phyloP scores from a whole-genome alignment of 2,888 invertebrate genomes.

The Amblyteles armatorius region DNA sequence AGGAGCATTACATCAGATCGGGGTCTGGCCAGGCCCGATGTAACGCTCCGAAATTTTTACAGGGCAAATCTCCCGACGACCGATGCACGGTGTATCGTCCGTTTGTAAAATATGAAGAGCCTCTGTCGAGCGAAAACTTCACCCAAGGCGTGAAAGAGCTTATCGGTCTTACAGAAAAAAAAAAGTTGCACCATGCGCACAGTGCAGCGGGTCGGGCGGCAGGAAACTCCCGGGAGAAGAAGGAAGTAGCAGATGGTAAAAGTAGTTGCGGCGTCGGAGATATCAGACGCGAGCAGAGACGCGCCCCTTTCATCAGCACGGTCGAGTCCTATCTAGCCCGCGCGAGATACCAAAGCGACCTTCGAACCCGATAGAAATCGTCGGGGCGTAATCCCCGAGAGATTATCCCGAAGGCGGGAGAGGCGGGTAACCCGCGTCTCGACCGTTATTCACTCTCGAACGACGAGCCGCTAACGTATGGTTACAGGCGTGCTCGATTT shows the following conservation, averaged over 20 bases:
- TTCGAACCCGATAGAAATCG: constrained; percentile 58
- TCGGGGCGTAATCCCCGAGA: constrained; percentile 57
- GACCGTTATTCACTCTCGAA: constrained; percentile 23
- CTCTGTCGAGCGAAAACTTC: constrained; percentile 22
- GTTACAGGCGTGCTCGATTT: constrained; percentile 4
- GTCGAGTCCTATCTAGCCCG: constrained; percentile 1
- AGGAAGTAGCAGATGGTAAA: constrained; percentile 8
- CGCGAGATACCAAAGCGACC: constrained; percentile 39
- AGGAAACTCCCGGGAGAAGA: not conserved
- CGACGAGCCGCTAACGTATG: constrained; percentile 12
- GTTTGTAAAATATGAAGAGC: not conserved
- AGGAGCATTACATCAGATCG: not conserved
- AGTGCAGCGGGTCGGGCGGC: not conserved
- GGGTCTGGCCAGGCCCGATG: not conserved
- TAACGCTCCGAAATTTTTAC: not conserved
- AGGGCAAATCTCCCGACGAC: too few species aligned
- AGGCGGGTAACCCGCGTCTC: constrained; percentile 34
- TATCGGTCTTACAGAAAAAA: constrained; percentile 9
- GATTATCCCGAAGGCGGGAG: constrained; percentile 43
- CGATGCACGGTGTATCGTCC: not conserved
- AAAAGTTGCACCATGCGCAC: not conserved
- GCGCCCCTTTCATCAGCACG: constrained; percentile 45
- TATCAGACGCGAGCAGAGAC: constrained; percentile 36
- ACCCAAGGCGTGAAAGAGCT: constrained; percentile 11
- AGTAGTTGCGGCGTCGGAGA: constrained; percentile 15